Conservation (phyloP, 2,888 invertebrate genomes). For the Myopa tessellatipennis region DNA sequence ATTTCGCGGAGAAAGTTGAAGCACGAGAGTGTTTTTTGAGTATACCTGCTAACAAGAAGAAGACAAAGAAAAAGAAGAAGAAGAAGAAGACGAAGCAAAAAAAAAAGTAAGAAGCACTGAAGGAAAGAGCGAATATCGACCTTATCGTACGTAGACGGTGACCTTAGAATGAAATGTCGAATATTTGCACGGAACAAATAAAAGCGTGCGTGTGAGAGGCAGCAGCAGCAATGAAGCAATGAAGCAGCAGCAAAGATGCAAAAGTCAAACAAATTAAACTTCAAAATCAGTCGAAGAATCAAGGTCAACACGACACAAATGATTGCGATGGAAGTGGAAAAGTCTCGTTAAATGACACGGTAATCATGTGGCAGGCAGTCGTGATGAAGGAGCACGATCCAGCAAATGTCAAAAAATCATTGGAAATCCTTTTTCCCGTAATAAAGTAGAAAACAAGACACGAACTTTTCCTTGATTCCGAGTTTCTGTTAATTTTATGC, state of each 20-base stretch:
- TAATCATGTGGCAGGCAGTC: neutral
- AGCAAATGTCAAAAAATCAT: neutral
- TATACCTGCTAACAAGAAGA: neutral
- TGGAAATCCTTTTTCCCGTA: neutral
- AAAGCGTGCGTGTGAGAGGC: conserved; percentile 9
- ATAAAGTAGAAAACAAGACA: neutral
- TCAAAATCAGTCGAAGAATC: conserved; percentile 29
- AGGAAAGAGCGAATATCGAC: neutral
- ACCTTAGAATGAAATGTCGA: conserved; percentile 30
- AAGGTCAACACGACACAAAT: conserved; percentile 20
- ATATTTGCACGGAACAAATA: conserved; percentile 32
- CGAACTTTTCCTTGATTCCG: neutral
- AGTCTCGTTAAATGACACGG: neutral
- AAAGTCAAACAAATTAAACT: conserved; percentile 22
- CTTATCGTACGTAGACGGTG: conserved; percentile 13
- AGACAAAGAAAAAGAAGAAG: neutral
- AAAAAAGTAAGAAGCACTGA: neutral
- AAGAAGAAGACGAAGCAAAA: neutral
- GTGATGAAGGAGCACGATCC: neutral
- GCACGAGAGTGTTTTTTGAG: conserved; percentile 22
- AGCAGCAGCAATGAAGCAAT: neutral
- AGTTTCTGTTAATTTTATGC: neutral
- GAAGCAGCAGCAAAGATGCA: neutral
- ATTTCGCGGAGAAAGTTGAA: conserved; percentile 28
- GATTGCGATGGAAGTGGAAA: neutral